Percentiles rank a stretch among this genome's conserved stretches.
Conservation (phyloP, 2,797 vertebrate genomes). For the Gallinago stenura region DNA sequence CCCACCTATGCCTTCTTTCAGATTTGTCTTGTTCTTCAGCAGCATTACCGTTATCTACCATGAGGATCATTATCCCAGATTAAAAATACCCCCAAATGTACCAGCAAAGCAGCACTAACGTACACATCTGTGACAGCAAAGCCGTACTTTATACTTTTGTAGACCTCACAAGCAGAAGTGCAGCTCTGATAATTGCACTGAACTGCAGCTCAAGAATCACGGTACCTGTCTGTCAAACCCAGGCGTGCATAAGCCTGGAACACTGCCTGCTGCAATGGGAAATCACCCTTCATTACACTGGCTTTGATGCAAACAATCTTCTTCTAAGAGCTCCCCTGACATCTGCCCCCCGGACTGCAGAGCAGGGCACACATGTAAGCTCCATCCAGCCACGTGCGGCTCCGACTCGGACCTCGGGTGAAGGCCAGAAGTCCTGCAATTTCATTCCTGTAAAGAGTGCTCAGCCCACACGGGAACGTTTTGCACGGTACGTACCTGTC, state of each 20-base stretch:
- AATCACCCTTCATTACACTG: fast-evolving
- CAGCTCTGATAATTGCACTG: background rate
- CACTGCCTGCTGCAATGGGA: background rate
- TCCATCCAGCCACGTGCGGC: fast-evolving
- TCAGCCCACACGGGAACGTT: background rate
- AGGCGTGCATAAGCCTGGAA: fast-evolving
- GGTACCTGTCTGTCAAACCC: background rate
- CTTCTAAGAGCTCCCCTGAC: background rate
- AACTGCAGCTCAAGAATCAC: fast-evolving
- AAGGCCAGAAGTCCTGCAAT: background rate
- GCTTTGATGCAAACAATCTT: background rate
- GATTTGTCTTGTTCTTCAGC: background rate
- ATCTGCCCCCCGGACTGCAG: background rate
- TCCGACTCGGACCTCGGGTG: fast-evolving
- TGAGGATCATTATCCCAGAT: background rate
- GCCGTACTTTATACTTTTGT: fast-evolving
- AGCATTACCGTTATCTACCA: background rate
- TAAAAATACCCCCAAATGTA: background rate
- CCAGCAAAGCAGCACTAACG: background rate
- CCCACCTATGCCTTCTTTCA: background rate
- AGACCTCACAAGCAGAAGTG: background rate
- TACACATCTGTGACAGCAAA: background rate
- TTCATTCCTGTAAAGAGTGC: background rate
- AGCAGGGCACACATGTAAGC: background rate
- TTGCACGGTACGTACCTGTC: constrained; percentile 83